phyloP scores from a whole-genome alignment of 2,888 invertebrate species.

The Hoplodrina blanda region DNA sequence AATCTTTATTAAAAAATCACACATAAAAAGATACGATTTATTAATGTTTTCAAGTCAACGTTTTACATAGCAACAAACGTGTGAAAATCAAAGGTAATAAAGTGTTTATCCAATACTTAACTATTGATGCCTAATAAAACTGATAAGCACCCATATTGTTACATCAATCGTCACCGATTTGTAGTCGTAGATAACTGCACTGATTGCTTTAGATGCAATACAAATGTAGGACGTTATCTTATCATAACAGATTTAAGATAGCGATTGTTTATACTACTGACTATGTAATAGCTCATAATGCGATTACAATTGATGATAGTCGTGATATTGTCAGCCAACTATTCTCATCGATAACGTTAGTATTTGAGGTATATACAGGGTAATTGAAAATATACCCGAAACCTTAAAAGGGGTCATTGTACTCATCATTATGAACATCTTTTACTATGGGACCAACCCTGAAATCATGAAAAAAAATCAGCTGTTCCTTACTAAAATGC shows the following conservation, averaged over 20 bases:
- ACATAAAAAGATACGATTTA: background rate
- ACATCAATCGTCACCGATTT: constrained; percentile 12
- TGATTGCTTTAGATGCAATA: constrained; percentile 28
- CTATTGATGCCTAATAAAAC: constrained; percentile 7
- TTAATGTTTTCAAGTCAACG: background rate
- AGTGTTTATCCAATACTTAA: constrained; percentile 18
- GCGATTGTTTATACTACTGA: constrained; percentile 32
- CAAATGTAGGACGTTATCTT: constrained; percentile 45
- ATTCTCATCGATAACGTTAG: constrained; percentile 10
- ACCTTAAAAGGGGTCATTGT: too few species aligned
- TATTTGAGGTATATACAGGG: too few species aligned
- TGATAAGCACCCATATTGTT: constrained; percentile 36
- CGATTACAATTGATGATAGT: constrained; percentile 34
- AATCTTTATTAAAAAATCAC: background rate
- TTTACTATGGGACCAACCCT: too few species aligned
- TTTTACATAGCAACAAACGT: constrained; percentile 25
- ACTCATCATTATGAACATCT: too few species aligned
- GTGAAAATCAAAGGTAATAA: constrained; percentile 4
- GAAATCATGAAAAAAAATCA: too few species aligned
- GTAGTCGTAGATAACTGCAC: constrained; percentile 23
- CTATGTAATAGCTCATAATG: constrained; percentile 40
- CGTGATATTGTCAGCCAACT: constrained; percentile 33
- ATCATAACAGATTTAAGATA: constrained; percentile 53
- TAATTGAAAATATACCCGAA: too few species aligned
- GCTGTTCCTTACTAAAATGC: too few species aligned